Evolutionary conservation across 1,140 invertebrate genomes (phyloP), one percentile per base, ranked within the genome.

Genomic region (Aradophagus sp.): DNA sequence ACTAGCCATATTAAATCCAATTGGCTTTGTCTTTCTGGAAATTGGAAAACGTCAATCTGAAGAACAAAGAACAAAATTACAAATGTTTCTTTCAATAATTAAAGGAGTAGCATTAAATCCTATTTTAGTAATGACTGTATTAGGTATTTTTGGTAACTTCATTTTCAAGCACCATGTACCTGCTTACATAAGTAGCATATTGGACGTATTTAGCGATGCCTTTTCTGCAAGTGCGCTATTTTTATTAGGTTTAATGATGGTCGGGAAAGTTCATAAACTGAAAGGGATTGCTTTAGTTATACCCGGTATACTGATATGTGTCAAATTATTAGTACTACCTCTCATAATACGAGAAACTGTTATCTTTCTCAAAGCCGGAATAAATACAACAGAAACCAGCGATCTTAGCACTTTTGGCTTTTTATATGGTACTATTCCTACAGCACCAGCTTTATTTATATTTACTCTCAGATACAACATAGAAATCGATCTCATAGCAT

Each of bases 401-500:
- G 92, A 95, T 65, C 87, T 96, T 16, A 94, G 93, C 70, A 97
- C 95, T 39, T 98, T 95, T 84, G 96, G 93, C 0, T 99, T 98
- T 86, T 87, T 99, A 0, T 99, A 99, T 84, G 97, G 97, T 42
- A 98, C 95, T 0, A 94, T 98, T 82, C 97, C 97, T 1, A 92
- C 96, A 23, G 96, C 97, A 16, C 97, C 97, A 0, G 95, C 95
- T 29, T 93, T 97, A 3, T 98, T 97, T 84, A 94, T 99, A 5
- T 97, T 97, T 84, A 95, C 96, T 1, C 90, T 93, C 26, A 90
- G 95, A 50, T 98, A 97, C 80, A 90, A 92, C 66, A 76, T 96
- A 7, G 94, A 94, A 80, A 89, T 94, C 67, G 95, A 97, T 85
- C 86, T 97, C 90, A 92, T 97, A 81, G 95, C 96, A 1, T 93